phyloP scores from a whole-genome alignment of 2,888 invertebrate genomes.

The Schizotus pectinicornis region DNA sequence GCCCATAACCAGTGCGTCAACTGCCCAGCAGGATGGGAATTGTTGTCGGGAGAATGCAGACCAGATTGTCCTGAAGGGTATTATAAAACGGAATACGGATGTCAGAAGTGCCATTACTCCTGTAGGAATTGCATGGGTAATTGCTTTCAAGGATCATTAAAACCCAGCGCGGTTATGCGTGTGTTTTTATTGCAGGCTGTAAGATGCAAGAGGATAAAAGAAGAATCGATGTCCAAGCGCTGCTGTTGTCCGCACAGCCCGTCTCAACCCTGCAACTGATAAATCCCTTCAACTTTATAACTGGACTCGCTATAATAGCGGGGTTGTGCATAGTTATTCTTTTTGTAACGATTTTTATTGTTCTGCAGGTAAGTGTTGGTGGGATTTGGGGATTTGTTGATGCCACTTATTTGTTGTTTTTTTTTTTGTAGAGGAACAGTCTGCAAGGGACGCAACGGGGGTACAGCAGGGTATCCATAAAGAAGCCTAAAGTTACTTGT shows the following conservation, averaged over 20 bases:
- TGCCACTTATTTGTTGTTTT: slow-evolving; percentile 19
- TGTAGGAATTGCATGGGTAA: slow-evolving; percentile 86
- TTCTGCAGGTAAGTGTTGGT: slow-evolving; percentile 68
- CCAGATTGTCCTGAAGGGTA: slow-evolving; percentile 87
- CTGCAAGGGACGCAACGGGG: slow-evolving; percentile 51
- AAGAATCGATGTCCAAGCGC: slow-evolving; percentile 57
- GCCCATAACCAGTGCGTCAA: slow-evolving; percentile 84
- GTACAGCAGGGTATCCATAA: slow-evolving; percentile 58
- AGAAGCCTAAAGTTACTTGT: slow-evolving; percentile 59
- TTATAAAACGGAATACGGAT: slow-evolving; percentile 81
- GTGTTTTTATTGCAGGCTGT: slow-evolving; percentile 49
- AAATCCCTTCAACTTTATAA: slow-evolving; percentile 67
- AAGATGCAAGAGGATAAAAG: slow-evolving; percentile 56
- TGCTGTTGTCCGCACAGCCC: slow-evolving; percentile 56
- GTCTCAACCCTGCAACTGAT: slow-evolving; percentile 56
- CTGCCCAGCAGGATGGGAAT: slow-evolving; percentile 80
- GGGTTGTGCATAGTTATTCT: slow-evolving; percentile 73
- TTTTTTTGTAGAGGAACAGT: slow-evolving; percentile 52
- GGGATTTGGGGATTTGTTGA: not conserved
- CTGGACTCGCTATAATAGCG: slow-evolving; percentile 70
- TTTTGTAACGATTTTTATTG: slow-evolving; percentile 73
- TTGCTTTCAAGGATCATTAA: slow-evolving; percentile 18
- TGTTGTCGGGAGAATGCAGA: slow-evolving; percentile 84
- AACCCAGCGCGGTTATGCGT: not conserved
- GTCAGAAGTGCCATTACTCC: slow-evolving; percentile 88